Conservation (phyloP, 2,888 invertebrate genomes). For the Mimumesa dahlbomi region DNA sequence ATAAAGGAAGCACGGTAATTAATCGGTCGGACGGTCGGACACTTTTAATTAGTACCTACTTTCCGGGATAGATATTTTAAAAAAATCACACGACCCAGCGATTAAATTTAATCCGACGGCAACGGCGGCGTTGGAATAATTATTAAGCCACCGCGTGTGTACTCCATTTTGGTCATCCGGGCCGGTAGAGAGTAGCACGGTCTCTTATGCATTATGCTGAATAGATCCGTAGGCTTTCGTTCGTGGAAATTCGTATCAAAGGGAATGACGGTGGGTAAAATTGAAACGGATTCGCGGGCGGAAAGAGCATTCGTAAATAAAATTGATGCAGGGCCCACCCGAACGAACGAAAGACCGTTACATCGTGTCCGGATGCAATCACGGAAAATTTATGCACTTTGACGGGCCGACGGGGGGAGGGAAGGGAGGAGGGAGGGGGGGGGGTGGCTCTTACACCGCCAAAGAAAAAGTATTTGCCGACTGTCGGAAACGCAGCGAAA, state of each 20-base stretch:
- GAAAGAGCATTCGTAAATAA: slow-evolving; percentile 66
- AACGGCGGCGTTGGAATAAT: background rate
- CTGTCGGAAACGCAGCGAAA: slow-evolving; percentile 31
- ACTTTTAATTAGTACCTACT: too few species aligned
- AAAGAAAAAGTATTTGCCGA: slow-evolving; percentile 52
- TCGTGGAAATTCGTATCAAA: slow-evolving; percentile 32
- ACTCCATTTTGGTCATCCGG: slow-evolving; percentile 49
- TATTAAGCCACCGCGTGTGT: background rate
- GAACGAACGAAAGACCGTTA: slow-evolving; percentile 31
- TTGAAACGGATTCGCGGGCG: slow-evolving; percentile 50
- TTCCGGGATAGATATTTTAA: too few species aligned
- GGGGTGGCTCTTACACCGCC: too few species aligned
- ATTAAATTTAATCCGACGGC: too few species aligned
- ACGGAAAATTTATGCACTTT: slow-evolving; percentile 70
- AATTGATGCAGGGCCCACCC: slow-evolving; percentile 46
- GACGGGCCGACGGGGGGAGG: slow-evolving; percentile 43
- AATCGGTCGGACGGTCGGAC: too few species aligned
- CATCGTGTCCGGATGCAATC: slow-evolving; percentile 58
- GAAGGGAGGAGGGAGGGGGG: too few species aligned
- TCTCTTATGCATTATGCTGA: slow-evolving; percentile 44
- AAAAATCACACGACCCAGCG: too few species aligned
- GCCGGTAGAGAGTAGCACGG: slow-evolving; percentile 44
- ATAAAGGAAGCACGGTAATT: too few species aligned
- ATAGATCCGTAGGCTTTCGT: slow-evolving; percentile 19
- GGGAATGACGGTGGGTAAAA: slow-evolving; percentile 38